Percentiles rank a stretch among this genome's conserved stretches.
These are phyloP conservation scores for Nilaparvata lugens DNA, from an alignment of 1,140 invertebrate genomes.

Conservation along the genomic window DNA sequence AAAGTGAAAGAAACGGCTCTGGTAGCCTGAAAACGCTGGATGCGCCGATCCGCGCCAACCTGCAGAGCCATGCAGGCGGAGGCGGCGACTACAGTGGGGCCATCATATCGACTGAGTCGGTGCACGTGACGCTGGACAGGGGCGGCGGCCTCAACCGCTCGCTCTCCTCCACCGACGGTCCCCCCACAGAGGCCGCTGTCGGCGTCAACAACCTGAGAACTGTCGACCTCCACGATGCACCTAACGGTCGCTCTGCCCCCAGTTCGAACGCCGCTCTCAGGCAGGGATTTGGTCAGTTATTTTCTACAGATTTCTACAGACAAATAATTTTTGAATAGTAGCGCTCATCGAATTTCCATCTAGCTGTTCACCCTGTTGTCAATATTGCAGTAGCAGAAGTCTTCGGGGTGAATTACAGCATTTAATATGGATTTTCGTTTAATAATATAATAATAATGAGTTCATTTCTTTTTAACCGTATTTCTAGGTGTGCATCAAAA, in stretches of 20 bases:
- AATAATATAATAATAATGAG: no score
- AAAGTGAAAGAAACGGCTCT: background rate
- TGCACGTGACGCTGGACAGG: slow-evolving; percentile 50
- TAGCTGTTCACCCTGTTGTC: no score
- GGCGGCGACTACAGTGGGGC: slow-evolving; percentile 39
- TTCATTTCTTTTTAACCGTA: no score
- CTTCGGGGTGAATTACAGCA: no score
- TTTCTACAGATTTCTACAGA: no score
- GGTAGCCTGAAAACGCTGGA: background rate
- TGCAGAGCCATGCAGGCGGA: background rate
- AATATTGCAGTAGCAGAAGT: no score
- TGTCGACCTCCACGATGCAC: slow-evolving; percentile 27
- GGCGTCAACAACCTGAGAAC: slow-evolving; percentile 22
- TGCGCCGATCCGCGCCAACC: background rate
- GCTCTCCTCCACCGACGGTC: slow-evolving; percentile 24
- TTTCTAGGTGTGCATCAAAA: no score
- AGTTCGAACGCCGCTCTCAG: slow-evolving; percentile 32
- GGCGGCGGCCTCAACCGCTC: slow-evolving; percentile 40
- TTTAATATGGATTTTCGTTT: no score
- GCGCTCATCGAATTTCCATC: no score
- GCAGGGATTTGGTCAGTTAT: slow-evolving; percentile 49
- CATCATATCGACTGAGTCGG: slow-evolving; percentile 59
- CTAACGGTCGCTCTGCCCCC: slow-evolving; percentile 16
- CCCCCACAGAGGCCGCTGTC: slow-evolving; percentile 4
- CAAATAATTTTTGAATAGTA: no score